phyloP scores from a whole-genome alignment of 2,888 invertebrate genomes.

The Lapara coniferarum region DNA sequence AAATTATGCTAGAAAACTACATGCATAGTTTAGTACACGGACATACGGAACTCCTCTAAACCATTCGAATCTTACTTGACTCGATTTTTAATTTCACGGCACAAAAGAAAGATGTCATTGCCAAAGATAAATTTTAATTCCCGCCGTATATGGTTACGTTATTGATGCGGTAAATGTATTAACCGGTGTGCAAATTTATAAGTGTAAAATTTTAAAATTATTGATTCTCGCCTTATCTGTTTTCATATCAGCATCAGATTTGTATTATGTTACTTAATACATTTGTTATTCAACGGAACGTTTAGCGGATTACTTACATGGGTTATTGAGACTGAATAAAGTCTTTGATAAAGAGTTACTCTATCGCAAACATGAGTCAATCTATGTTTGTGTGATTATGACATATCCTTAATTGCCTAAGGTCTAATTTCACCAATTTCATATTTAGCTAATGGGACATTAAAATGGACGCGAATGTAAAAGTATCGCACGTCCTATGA shows the following conservation, averaged over 20 bases:
- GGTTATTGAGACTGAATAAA: too few relatives aligned
- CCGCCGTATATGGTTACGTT: constrained; percentile 16
- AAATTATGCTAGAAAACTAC: too few relatives aligned
- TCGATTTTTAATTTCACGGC: constrained; percentile 12
- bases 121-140: constrained; percentile 20
- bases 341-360: too few relatives aligned
- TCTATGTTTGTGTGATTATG: too few relatives aligned
- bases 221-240: constrained; percentile 17
- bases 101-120: constrained; percentile 20
- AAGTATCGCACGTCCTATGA: too few relatives aligned
- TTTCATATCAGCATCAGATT: not conserved
- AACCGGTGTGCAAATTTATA: constrained; percentile 8
- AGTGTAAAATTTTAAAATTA: constrained; percentile 17
- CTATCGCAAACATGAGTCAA: too few relatives aligned
- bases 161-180: constrained; percentile 5
- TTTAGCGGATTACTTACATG: not conserved
- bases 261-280: not conserved
- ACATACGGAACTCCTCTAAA: not conserved
- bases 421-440: too few relatives aligned
- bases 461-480: too few relatives aligned
- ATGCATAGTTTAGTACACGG: too few relatives aligned
- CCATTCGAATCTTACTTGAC: not conserved
- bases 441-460: too few relatives aligned
- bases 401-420: too few relatives aligned
- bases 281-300: constrained; percentile 2